These are phyloP conservation scores for Rhizoglyphus robini DNA, from an alignment of 1,140 invertebrate species.

Conservation along the genomic window DNA sequence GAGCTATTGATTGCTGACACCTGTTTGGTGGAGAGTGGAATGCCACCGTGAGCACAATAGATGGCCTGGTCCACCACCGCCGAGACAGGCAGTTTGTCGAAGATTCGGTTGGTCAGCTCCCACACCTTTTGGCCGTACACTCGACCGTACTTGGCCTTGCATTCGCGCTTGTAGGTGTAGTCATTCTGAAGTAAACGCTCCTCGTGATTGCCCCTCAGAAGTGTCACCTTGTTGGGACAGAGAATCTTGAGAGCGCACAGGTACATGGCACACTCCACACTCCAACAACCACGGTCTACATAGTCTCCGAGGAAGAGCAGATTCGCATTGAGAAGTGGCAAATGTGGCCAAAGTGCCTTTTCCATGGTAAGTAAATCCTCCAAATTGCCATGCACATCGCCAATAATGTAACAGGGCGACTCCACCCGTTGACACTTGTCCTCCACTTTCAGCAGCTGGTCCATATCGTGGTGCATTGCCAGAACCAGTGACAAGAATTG, in stretches of 20 bases:
- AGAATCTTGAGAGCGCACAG: conserved; percentile 50
- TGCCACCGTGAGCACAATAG: no score
- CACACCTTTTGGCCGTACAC: no score
- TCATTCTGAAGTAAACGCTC: conserved; percentile 49
- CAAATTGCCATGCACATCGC: no score
- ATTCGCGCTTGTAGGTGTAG: conserved; percentile 54
- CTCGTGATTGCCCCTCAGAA: conserved; percentile 52
- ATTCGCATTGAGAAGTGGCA: no score
- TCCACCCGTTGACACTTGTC: no score
- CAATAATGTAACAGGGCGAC: no score
- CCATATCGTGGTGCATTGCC: not conserved
- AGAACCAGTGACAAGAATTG: not conserved
- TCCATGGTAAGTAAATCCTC: conserved; percentile 47
- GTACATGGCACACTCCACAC: no score
- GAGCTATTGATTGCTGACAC: conserved; percentile 36
- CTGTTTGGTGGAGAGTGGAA: conserved; percentile 30
- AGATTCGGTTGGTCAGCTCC: no score
- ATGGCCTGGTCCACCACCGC: conserved; percentile 54
- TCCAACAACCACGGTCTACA: conserved; percentile 47
- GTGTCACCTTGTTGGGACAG: conserved; percentile 43
- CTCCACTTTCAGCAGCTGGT: no score
- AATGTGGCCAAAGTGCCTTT: conserved; percentile 45
- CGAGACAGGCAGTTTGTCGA: conserved; percentile 51
- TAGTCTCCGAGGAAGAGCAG: conserved; percentile 53
- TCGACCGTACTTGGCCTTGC: conserved; percentile 50